Evolutionary conservation across 1,140 invertebrate genomes (phyloP).

Genomic region (Drosophila punjabiensis): DNA sequence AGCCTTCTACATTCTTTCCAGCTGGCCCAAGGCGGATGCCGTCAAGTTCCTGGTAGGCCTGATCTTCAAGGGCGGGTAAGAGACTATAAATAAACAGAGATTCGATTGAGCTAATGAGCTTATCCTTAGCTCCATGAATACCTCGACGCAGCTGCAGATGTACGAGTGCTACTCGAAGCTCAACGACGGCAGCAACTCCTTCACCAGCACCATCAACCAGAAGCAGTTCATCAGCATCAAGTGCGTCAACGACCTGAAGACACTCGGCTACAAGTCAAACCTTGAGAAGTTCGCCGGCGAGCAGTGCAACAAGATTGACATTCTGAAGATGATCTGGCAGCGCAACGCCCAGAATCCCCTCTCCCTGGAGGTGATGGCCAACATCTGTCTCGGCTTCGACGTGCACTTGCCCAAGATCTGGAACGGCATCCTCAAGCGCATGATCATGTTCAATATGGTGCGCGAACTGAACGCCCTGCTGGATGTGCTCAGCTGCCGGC

Average conservation of each 20-base stretch:
- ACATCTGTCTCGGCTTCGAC: slow-evolving; percentile 82
- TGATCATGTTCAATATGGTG: slow-evolving; percentile 81
- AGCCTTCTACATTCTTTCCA: slow-evolving; percentile 77
- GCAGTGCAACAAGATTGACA: slow-evolving; percentile 77
- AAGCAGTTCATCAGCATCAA: slow-evolving; percentile 80
- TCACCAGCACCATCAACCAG: slow-evolving; percentile 72
- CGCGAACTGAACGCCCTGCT: slow-evolving; percentile 71
- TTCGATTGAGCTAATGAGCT: neutral
- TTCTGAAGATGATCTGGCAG: slow-evolving; percentile 83
- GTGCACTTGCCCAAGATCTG: slow-evolving; percentile 81
- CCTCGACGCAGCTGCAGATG: slow-evolving; percentile 81
- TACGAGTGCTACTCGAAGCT: slow-evolving; percentile 83
- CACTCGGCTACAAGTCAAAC: slow-evolving; percentile 80
- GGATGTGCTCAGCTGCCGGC: slow-evolving; percentile 74
- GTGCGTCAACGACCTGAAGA: slow-evolving; percentile 80
- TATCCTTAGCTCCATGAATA: slow-evolving; percentile 59
- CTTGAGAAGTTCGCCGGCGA: slow-evolving; percentile 75
- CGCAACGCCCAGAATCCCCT: slow-evolving; percentile 76
- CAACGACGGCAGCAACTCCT: slow-evolving; percentile 74
- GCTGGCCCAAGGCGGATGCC: slow-evolving; percentile 71
- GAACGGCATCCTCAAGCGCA: slow-evolving; percentile 84
- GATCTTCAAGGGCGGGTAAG: slow-evolving; percentile 77
- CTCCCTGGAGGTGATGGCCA: slow-evolving; percentile 77
- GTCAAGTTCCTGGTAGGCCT: slow-evolving; percentile 71
- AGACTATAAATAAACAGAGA: neutral